Base-by-base conservation (phyloP, 2,888 invertebrate species). In the Amorpha juglandis region DNA sequence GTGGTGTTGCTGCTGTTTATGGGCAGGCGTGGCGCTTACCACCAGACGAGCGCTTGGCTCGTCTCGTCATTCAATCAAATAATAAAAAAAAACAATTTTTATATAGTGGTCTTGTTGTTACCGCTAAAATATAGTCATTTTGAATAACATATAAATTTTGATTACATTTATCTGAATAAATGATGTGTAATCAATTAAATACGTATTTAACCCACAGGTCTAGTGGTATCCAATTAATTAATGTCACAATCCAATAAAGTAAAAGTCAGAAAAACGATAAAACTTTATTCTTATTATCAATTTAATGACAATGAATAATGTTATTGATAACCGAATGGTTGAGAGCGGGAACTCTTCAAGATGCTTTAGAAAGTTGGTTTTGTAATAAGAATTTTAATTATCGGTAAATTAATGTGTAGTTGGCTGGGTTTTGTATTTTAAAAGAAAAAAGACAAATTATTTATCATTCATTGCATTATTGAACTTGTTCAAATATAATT, bases 311-410 rank as follows among this genome's bases (percentile, higher is more conserved):
- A 58, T 58, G 58, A 58, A 38, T 58, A 67, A 69, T 69, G 65
- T 55, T 55, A 62, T 69, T 74, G 74, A 70, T 76, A 69, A 58
- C 38, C 12, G 6, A 19, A 42, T 6, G 58, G 38, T 42, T 7
- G 58, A 58, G 19, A 19, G 58, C 11, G 58, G 55, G 11, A 55
- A 9, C 11, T 19, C 19, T 19, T 19, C 27, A 27, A 38, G 16
- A 58, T 21, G 12, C 19, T 58, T 42, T 58, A 12, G 58, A 58
- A 58, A 42, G 19, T 9, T 6, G 55, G n/a, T 50, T 52, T 33
- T 38, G 42, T 38, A 38, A 58, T 58, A 58, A 55, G 55, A 58
- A 21, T 42, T 58, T 19, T 58, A 42, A 42, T 38, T 55, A 58
- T 58, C 12, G 58, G 12, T 16, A 12, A 58, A 1, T 42, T 19